These are phyloP conservation scores for Sebastes schlegelii DNA, from an alignment of 2,113 vertebrate genomes.

Conservation along the genomic window DNA sequence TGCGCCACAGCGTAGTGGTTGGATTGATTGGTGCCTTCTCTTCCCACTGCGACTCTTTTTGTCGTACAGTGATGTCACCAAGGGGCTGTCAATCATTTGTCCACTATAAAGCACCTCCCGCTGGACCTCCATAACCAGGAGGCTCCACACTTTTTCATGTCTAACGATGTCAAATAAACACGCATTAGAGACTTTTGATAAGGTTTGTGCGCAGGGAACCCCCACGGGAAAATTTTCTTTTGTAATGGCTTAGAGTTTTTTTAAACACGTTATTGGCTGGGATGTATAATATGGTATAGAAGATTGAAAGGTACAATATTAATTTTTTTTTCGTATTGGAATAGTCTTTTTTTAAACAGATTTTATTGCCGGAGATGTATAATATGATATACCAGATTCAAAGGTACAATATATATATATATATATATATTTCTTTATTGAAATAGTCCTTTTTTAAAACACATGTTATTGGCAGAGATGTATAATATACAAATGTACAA, in stretches of 20 bases:
- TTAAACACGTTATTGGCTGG: no score
- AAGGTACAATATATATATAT: no score
- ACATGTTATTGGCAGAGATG: no score
- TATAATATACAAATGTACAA: no score
- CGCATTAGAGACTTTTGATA: constrained; percentile 26
- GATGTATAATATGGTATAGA: no score
- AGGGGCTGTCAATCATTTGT: constrained; percentile 81
- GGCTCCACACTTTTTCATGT: constrained; percentile 30
- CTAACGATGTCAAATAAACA: constrained; percentile 35
- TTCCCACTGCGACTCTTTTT: constrained; percentile 78
- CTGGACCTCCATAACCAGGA: constrained; percentile 33
- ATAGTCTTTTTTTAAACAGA: no score
- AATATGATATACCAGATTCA: no score
- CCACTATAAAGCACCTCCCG: constrained; percentile 68
- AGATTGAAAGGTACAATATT: no score
- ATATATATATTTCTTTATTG: no score
- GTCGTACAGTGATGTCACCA: constrained; percentile 85
- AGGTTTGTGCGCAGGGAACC: neutral
- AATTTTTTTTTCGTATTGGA: no score
- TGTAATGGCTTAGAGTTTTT: neutral
- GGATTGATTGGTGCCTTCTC: constrained; percentile 79
- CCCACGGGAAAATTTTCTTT: neutral
- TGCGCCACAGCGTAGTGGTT: constrained; percentile 69
- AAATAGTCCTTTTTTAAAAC: no score
- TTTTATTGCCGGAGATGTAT: no score